A percentile compares a stretch with the other conserved stretches of the same genome.
Conservation (phyloP, 2,113 vertebrate genomes). For the Apodemus speciosus region DNA sequence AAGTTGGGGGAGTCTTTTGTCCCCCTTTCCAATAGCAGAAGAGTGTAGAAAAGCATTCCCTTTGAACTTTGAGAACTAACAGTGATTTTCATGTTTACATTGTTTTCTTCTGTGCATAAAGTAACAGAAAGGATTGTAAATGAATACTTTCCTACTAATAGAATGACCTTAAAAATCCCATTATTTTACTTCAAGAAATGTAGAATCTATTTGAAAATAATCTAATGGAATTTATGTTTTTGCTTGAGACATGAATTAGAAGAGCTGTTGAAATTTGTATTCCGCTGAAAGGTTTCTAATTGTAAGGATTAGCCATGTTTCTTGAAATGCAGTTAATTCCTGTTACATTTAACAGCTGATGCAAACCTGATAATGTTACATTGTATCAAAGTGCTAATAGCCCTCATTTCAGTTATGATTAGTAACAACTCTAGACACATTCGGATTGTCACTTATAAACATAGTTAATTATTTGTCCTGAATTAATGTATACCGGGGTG, state of each 20-base stretch:
- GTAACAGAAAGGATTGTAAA: conserved; percentile 16
- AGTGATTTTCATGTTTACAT: conserved; percentile 28
- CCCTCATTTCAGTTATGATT: not conserved
- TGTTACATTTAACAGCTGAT: conserved; percentile 17
- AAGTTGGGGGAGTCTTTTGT: not conserved
- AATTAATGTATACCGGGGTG: not conserved
- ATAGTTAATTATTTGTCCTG: conserved; percentile 32
- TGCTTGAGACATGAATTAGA: conserved; percentile 48
- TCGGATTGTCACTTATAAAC: not conserved
- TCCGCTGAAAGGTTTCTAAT: conserved; percentile 52
- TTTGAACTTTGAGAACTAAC: conserved; percentile 4
- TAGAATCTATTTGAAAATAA: conserved; percentile 47
- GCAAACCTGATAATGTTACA: conserved; percentile 17
- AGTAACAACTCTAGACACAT: not conserved
- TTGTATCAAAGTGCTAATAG: conserved; percentile 43
- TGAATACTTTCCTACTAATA: not conserved
- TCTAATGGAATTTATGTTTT: conserved; percentile 45
- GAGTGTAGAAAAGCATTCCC: conserved; percentile 49
- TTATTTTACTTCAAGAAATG: conserved; percentile 62
- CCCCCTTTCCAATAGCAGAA: not conserved
- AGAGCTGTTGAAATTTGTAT: conserved; percentile 52
- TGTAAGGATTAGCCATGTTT: not conserved
- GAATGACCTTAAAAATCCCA: not conserved
- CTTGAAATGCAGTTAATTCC: conserved; percentile 12
- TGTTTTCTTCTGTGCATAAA: conserved; percentile 4